Evolutionary conservation across 2,797 vertebrate species (phyloP).

Genomic region (Melopsittacus undulatus): DNA sequence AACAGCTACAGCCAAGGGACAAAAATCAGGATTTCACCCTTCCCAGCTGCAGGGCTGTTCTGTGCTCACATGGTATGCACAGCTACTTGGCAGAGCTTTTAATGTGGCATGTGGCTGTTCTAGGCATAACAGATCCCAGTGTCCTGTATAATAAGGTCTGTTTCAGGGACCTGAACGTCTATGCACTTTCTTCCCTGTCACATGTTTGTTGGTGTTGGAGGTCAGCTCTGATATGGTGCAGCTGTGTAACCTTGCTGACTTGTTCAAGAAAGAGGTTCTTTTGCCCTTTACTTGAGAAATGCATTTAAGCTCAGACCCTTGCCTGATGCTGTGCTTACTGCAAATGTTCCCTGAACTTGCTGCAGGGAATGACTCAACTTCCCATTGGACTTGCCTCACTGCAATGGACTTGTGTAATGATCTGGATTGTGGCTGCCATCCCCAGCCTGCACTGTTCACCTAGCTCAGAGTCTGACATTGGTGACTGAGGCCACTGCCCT

Average conservation of each 20-base stretch:
- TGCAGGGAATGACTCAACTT: not conserved
- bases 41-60: constrained; percentile 1
- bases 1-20: not conserved
- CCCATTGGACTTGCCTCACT: not conserved
- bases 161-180: not conserved
- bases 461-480: fast-evolving
- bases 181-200: not conserved
- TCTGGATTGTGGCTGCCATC: not conserved
- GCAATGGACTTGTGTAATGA: not conserved
- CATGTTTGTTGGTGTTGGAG: not conserved
- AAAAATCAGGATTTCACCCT: not conserved
- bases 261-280: not conserved
- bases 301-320: not conserved
- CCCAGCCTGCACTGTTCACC: not conserved
- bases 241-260: fast-evolving
- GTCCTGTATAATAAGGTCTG: not conserved
- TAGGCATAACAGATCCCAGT: not conserved
- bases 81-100: not conserved
- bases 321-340: not conserved
- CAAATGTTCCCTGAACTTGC: not conserved
- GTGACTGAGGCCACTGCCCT: not conserved
- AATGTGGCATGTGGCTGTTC: not conserved
- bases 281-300: not conserved
- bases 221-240: not conserved
- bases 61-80: not conserved